Conservation (phyloP, 2,113 vertebrate species). For the Vulpes vulpes region DNA sequence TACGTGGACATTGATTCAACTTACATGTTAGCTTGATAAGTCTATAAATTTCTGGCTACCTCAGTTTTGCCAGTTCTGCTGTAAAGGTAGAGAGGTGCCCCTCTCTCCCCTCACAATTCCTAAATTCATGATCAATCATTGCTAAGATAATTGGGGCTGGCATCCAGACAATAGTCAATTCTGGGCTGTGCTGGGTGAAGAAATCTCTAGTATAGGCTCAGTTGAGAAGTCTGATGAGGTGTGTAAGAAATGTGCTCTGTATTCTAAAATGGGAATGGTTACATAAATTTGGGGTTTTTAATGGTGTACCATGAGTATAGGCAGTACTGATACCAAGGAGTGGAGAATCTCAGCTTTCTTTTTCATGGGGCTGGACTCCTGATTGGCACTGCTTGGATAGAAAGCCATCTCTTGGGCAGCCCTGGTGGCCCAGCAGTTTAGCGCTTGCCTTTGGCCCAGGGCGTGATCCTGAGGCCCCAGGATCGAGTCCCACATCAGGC, state of each 20-base stretch:
- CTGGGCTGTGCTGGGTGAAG: background rate
- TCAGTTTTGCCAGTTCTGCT: background rate
- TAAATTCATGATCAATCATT: background rate
- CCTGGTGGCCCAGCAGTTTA: too few relatives aligned
- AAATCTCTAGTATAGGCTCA: background rate
- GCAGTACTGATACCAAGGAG: background rate
- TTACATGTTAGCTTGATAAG: background rate
- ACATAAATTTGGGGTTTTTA: background rate
- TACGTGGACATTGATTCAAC: background rate
- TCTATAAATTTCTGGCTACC: background rate
- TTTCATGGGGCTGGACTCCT: background rate
- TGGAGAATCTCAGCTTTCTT: background rate
- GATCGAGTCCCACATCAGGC: too few relatives aligned
- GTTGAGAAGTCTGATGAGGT: background rate
- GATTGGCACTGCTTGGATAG: background rate
- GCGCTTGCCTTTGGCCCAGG: too few relatives aligned
- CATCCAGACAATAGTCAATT: background rate
- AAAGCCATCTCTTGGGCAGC: background rate
- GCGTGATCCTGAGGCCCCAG: too few relatives aligned
- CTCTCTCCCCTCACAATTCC: background rate
- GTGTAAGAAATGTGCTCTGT: background rate
- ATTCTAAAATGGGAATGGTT: background rate
- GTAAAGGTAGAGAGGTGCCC: background rate
- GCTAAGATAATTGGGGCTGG: background rate
- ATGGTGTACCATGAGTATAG: constrained; percentile 46